Percentiles rank a stretch among this genome's conserved stretches.
Conservation (phyloP, 2,797 vertebrate species). For the Chiloscyllium punctatum region DNA sequence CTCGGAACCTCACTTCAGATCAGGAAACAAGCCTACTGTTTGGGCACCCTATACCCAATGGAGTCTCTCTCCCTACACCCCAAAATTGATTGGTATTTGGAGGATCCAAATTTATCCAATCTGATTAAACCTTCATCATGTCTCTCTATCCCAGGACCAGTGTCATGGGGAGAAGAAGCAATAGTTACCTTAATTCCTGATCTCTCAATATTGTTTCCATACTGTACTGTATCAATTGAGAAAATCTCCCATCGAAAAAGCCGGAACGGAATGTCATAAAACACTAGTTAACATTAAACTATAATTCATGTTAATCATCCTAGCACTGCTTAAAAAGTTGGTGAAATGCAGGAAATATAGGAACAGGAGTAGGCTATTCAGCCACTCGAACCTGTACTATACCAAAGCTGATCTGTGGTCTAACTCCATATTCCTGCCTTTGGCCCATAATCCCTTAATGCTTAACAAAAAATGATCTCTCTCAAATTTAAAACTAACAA, state of each 20-base stretch:
- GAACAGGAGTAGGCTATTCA: too few relatives aligned
- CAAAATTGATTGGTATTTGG: not conserved
- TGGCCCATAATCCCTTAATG: too few relatives aligned
- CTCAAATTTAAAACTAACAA: too few relatives aligned
- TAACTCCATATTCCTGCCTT: too few relatives aligned
- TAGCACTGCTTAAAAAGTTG: not conserved
- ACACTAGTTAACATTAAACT: not conserved
- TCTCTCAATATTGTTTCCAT: not conserved
- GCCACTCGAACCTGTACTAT: too few relatives aligned
- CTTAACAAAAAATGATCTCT: too few relatives aligned
- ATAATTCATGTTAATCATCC: not conserved
- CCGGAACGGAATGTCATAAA: not conserved
- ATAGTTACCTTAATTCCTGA: not conserved
- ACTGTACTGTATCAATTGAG: not conserved
- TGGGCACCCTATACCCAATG: not conserved
- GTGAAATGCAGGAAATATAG: too few relatives aligned
- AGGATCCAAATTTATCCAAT: not conserved
- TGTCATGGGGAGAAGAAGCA: not conserved
- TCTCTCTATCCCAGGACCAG: not conserved
- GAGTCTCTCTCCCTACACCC: too few relatives aligned
- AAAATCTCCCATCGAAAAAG: not conserved
- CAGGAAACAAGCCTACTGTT: not conserved
- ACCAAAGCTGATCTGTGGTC: too few relatives aligned
- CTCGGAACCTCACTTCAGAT: not conserved
- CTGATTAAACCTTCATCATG: not conserved